Percentiles rank a stretch among this genome's conserved stretches.
Conservation (phyloP, 2,797 vertebrate genomes). For the Molossus alvarezi region DNA sequence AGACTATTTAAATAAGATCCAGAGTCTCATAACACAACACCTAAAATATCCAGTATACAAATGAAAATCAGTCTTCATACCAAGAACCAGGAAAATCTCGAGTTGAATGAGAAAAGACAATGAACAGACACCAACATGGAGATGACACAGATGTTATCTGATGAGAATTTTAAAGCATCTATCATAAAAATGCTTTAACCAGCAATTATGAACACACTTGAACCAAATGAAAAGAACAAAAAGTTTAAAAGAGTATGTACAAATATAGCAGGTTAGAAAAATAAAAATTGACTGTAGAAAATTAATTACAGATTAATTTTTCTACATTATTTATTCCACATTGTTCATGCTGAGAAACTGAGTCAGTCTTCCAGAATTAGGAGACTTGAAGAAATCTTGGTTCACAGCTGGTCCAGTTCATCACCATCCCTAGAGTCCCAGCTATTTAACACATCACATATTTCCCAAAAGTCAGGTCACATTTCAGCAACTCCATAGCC, state of each 20-base stretch:
- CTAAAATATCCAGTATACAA: conserved; percentile 56
- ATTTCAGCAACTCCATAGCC: conserved; percentile 62
- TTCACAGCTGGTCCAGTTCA: conserved; percentile 60
- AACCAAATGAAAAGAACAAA: conserved; percentile 60
- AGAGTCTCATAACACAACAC: conserved; percentile 45
- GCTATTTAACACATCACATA: conserved; percentile 70
- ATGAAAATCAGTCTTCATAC: conserved; percentile 55
- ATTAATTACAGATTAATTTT: neutral
- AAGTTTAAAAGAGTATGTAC: conserved; percentile 11
- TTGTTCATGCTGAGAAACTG: conserved; percentile 60
- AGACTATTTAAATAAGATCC: conserved; percentile 55
- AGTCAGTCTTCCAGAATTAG: neutral
- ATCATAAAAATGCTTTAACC: conserved; percentile 52
- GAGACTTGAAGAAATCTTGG: conserved; percentile 48
- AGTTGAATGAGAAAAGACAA: conserved; percentile 69
- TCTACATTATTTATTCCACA: neutral
- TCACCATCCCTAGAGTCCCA: conserved; percentile 69
- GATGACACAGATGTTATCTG: conserved; percentile 60
- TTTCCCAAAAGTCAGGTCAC: conserved; percentile 80
- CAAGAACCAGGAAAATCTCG: conserved; percentile 71
- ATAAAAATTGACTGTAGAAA: conserved; percentile 31
- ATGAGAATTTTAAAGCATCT: conserved; percentile 67
- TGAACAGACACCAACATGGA: neutral
- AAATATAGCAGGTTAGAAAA: conserved; percentile 60
- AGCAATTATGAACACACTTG: conserved; percentile 24